These are phyloP conservation scores for Oceanodroma tethys DNA, from an alignment of 2,113 vertebrate species.

Conservation along the genomic window DNA sequence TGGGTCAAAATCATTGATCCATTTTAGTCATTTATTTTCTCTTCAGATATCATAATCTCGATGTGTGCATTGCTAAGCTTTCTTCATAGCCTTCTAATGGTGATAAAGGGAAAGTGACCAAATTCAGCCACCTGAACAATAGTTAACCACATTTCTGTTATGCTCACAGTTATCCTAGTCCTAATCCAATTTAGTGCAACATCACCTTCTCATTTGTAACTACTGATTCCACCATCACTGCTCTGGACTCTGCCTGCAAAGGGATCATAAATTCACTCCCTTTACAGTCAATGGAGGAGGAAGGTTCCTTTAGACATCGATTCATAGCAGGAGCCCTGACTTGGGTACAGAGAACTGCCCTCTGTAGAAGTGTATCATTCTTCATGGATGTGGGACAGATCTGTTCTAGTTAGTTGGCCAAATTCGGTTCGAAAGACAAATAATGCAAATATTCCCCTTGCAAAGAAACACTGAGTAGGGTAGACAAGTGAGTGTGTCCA, in stretches of 20 bases:
- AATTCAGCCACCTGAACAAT: background rate
- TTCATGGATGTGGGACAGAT: accelerated
- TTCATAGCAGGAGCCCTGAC: background rate
- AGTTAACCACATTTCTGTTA: background rate
- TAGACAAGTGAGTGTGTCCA: background rate
- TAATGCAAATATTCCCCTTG: background rate
- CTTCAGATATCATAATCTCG: background rate
- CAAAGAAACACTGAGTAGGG: background rate
- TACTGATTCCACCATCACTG: background rate
- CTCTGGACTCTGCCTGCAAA: background rate
- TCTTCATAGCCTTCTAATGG: background rate
- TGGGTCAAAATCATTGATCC: background rate
- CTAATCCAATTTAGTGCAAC: background rate
- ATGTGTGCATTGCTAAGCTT: background rate
- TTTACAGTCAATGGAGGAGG: background rate
- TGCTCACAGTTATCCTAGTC: background rate
- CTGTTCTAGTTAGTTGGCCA: background rate
- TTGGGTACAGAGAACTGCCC: background rate
- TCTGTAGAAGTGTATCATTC: background rate
- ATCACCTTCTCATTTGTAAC: background rate
- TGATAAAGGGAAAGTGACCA: background rate
- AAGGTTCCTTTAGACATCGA: background rate
- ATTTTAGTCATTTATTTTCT: background rate
- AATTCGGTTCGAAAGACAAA: background rate
- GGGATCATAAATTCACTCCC: background rate